These are phyloP conservation scores for Pelochelys cantorii DNA, from an alignment of 2,797 vertebrate species.

Conservation along the genomic window DNA sequence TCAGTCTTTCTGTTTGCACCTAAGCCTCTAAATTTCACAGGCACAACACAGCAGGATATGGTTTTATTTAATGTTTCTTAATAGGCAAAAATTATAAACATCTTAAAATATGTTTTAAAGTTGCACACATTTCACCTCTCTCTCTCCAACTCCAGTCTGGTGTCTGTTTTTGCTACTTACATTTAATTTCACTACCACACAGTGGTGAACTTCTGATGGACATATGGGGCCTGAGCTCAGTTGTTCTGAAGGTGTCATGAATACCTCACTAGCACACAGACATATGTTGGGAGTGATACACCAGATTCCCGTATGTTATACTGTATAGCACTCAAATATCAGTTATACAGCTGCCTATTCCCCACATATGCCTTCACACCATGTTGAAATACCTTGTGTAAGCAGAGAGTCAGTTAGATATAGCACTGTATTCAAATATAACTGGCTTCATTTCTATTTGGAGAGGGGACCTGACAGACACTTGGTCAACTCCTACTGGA, in stretches of 20 bases:
- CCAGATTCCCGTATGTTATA: neutral
- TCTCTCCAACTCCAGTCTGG: neutral
- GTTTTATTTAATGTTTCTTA: neutral
- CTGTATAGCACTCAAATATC: neutral
- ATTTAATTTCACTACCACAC: neutral
- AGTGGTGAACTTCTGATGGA: neutral
- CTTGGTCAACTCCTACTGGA: neutral
- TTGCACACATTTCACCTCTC: neutral
- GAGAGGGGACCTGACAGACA: neutral
- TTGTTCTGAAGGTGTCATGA: neutral
- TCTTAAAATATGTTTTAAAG: neutral
- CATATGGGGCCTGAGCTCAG: neutral
- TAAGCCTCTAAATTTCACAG: neutral
- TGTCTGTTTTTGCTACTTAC: neutral
- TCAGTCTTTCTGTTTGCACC: neutral
- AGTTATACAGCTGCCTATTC: neutral
- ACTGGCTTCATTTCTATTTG: neutral
- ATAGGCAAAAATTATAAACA: too few relatives aligned
- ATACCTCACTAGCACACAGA: neutral
- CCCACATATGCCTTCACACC: neutral
- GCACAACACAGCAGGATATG: neutral
- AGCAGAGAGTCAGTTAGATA: neutral
- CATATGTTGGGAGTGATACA: neutral
- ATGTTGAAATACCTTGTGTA: neutral
- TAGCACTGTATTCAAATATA: neutral